A percentile compares a stretch with the other conserved stretches of the same genome.
Conservation (phyloP, 2,888 invertebrate genomes). For the Rhagophthalmus giganteus region DNA sequence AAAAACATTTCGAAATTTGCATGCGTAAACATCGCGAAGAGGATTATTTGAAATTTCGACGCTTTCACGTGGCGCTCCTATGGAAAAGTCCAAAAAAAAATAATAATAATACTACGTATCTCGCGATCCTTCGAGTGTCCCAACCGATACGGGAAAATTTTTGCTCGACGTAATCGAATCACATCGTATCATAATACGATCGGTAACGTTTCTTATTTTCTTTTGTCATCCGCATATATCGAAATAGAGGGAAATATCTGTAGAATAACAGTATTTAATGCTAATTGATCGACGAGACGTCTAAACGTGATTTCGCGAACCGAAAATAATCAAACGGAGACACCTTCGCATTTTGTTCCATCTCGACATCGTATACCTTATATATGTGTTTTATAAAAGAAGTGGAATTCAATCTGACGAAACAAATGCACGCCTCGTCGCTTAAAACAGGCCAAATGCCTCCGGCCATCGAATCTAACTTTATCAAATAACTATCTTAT, state of each 20-base stretch:
- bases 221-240: constrained; percentile 22
- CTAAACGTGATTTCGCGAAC: too few species aligned
- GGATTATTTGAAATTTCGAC: too few species aligned
- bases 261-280: constrained; percentile 32
- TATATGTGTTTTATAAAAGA: too few species aligned
- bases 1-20: background rate
- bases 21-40: background rate
- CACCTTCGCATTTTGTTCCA: too few species aligned
- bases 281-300: constrained; percentile 33
- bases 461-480: constrained; percentile 39
- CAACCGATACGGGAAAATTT: too few species aligned
- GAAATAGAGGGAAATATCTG: constrained; percentile 19
- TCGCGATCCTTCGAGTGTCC: too few species aligned
- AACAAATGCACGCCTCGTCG: constrained; percentile 36
- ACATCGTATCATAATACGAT: constrained; percentile 16
- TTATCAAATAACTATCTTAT: constrained; percentile 41
- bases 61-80: too few species aligned
- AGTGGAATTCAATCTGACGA: constrained; percentile 42
- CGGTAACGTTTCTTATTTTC: constrained; percentile 23
- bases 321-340: too few species aligned
- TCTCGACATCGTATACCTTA: too few species aligned
- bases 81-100: too few species aligned
- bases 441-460: constrained; percentile 33
- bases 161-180: constrained; percentile 16
- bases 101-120: too few species aligned